Base-by-base conservation (phyloP, 2,797 vertebrate genomes). In the Malacoctenus gilli region DNA sequence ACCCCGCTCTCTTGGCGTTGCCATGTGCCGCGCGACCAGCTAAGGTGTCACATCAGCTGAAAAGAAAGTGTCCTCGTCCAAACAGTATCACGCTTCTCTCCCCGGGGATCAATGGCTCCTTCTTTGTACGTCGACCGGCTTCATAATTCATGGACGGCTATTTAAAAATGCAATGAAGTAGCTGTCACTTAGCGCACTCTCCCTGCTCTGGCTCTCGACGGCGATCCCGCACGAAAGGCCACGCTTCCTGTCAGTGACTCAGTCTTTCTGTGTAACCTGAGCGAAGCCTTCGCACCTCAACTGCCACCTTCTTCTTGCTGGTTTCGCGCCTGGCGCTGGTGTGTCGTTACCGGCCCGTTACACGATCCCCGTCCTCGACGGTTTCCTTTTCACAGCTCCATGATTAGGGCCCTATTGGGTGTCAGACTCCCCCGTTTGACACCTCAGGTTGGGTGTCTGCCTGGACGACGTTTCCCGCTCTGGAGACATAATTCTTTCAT, bases 251-350 rank as follows among this genome's bases (percentile, higher is more conserved):
- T 73, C 80, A 68, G 85, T 93, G 92, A 93, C 84, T 95, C 91
- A 91, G 59, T 91, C 63, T 93, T 94, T 93, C 89, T 94, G 87
- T 40, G 91, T 89, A 93, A 91, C 89, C 69, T 12, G 85, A 92
- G 85, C 77, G 21, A 8, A 15, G 31, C 16, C 68, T 41, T 78
- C 47, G n/a, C 86, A n/a, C 88, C 84, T 86, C 57, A 53, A 15
- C 36, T 20, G 75, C 72, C 88, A 89, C 87, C 82, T 87, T 76
- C 80, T 72, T 77, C 79, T 78, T 46, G 76, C 66, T 68, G 54
- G 9, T 78, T n/a, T 79, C 16, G 39, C 68, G 74, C 72, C 70
- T 59, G 73, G 50, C 63, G 32, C 49, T 3, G 85, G 89, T 86
- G 82, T 88, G 77, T 82, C 69, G 87, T 91, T 91, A 91, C 91